These are phyloP conservation scores for Corythaeola cristata DNA, from an alignment of 2,113 vertebrate genomes.

Conservation along the genomic window DNA sequence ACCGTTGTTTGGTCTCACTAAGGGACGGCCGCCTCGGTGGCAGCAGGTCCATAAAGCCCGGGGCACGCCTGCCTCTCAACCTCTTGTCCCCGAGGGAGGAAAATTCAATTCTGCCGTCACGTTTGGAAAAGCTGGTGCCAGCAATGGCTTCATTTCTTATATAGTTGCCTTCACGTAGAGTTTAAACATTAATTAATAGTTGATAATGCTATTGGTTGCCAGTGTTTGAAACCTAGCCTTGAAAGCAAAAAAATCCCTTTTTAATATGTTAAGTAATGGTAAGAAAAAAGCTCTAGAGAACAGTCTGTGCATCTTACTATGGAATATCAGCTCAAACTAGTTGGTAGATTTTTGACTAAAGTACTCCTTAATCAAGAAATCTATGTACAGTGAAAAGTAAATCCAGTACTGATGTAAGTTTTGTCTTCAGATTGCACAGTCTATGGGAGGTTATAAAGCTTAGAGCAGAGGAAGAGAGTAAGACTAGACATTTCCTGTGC, in stretches of 20 bases:
- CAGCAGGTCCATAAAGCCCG: fast-evolving
- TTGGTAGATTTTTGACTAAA: neutral
- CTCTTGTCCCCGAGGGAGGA: neutral
- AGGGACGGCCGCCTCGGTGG: fast-evolving
- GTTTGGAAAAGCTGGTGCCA: neutral
- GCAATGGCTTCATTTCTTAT: fast-evolving
- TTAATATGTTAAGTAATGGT: neutral
- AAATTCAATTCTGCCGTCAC: neutral
- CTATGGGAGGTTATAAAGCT: neutral
- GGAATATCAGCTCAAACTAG: neutral
- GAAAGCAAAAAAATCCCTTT: neutral
- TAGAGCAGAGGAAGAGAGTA: neutral
- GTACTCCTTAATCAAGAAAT: neutral
- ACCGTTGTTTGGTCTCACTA: neutral
- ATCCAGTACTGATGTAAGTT: fast-evolving
- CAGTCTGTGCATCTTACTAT: neutral
- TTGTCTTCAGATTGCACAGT: neutral
- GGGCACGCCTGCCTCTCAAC: fast-evolving
- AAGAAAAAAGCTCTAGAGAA: neutral
- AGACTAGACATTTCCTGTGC: neutral
- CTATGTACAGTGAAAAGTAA: neutral
- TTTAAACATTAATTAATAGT: neutral
- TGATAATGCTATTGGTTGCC: neutral
- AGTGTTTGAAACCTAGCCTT: neutral
- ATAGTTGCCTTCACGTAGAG: neutral